A percentile compares a stretch with the other conserved stretches of the same genome.
phyloP scores from a whole-genome alignment of 2,113 vertebrate species.

The Penelope pileata region DNA sequence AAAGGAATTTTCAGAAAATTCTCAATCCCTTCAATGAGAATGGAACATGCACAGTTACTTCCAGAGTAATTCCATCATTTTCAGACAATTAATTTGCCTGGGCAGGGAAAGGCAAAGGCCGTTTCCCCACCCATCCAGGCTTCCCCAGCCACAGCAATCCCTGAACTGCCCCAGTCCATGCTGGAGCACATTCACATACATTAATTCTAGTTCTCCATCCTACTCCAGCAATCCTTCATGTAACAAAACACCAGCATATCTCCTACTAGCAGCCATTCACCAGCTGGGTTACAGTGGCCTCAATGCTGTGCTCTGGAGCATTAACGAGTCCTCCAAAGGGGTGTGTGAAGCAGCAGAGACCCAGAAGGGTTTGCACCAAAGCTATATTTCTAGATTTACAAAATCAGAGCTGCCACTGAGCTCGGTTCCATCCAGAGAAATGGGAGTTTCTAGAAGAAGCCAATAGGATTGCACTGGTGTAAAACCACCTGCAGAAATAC shows the following conservation, averaged over 20 bases:
- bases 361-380: neutral
- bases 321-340: neutral
- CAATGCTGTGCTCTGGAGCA: neutral
- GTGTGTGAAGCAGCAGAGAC: neutral
- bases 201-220: neutral
- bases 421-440: neutral
- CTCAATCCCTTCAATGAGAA: neutral
- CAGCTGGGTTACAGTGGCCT: rapidly evolving
- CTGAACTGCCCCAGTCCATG: neutral
- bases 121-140: neutral
- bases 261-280: neutral
- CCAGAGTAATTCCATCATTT: neutral
- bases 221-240: neutral
- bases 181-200: rapidly evolving
- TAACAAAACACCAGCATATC: neutral
- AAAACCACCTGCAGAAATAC: neutral
- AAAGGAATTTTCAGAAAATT: neutral
- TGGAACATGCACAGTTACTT: neutral
- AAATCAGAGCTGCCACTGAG: neutral
- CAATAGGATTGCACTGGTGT: neutral
- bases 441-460: neutral
- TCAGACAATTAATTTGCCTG: neutral
- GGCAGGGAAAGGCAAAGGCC: neutral
- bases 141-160: neutral
- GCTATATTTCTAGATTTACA: neutral